Percentiles rank a stretch among this genome's conserved stretches.
phyloP scores from a whole-genome alignment of 1,140 invertebrate genomes.

The Drosophila triauraria region DNA sequence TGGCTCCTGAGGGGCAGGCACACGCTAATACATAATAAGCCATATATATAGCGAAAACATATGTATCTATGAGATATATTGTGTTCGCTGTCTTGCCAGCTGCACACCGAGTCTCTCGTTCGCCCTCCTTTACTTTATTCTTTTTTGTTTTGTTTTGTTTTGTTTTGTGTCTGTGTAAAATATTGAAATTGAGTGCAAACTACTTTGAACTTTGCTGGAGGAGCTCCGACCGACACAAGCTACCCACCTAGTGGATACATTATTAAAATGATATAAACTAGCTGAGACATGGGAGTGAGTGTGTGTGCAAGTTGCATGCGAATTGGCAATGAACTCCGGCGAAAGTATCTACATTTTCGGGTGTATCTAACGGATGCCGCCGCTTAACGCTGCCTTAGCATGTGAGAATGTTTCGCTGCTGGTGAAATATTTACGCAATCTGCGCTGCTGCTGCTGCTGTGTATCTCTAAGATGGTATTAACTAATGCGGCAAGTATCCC shows the following conservation, averaged over 20 bases:
- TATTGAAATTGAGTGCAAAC: constrained; percentile 83
- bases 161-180: constrained; percentile 66
- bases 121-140: constrained; percentile 34
- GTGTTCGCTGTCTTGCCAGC: constrained; percentile 63
- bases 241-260: constrained; percentile 65
- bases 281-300: constrained; percentile 57
- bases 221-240: constrained; percentile 9
- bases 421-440: constrained; percentile 31
- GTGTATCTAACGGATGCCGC: constrained; percentile 42
- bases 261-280: constrained; percentile 83
- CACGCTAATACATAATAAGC: constrained; percentile 78
- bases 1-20: constrained; percentile 65
- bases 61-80: constrained; percentile 73
- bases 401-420: constrained; percentile 38
- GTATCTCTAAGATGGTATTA: constrained; percentile 21
- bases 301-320: constrained; percentile 63
- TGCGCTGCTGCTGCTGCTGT: constrained; percentile 16
- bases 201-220: constrained; percentile 67
- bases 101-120: constrained; percentile 35
- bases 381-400: constrained; percentile 33
- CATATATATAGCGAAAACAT: constrained; percentile 63
- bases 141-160: constrained; percentile 21
- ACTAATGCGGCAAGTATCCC: constrained; percentile 13
- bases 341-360: constrained; percentile 43
- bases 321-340: constrained; percentile 66